Evolutionary conservation across 2,888 invertebrate genomes (phyloP).

Genomic region (Uropetala carovei): DNA sequence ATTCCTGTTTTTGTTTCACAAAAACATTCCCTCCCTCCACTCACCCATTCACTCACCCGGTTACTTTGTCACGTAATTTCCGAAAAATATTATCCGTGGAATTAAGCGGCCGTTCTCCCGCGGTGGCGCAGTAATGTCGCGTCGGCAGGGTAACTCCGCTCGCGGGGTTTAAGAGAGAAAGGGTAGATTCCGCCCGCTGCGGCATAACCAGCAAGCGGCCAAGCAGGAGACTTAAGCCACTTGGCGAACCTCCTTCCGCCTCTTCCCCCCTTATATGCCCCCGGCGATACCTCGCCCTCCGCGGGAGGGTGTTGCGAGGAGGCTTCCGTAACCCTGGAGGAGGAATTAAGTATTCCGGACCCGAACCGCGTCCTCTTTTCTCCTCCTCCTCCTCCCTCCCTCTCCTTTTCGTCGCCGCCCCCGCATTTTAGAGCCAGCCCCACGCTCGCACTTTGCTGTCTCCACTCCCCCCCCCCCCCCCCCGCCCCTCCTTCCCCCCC

Average conservation of each 20-base stretch:
- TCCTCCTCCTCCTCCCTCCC: conserved; percentile 2
- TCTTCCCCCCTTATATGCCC: background rate
- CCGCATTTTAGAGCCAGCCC: background rate
- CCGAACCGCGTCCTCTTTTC: conserved; percentile 31
- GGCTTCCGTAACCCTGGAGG: conserved; percentile 51
- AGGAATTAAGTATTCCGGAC: conserved; percentile 57
- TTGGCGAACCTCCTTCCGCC: background rate
- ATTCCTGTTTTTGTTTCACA: background rate
- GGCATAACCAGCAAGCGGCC: background rate
- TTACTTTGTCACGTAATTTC: conserved; percentile 52
- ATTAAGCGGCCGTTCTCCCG: conserved; percentile 12
- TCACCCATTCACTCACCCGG: background rate
- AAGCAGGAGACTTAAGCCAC: background rate
- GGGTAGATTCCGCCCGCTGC: background rate
- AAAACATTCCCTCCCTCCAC: background rate
- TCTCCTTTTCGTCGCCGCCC: background rate
- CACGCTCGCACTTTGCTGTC: background rate
- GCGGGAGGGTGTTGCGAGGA: background rate
- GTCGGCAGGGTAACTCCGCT: background rate
- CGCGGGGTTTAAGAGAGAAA: background rate
- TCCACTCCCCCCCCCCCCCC: background rate
- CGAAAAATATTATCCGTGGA: conserved; percentile 31
- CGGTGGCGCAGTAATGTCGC: conserved; percentile 32
- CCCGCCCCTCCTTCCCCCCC: background rate
- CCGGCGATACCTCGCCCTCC: background rate